A percentile compares a stretch with the other conserved stretches of the same genome.
These are phyloP conservation scores for Sisor rabdophorus DNA, from an alignment of 2,113 vertebrate species.

Conservation along the genomic window DNA sequence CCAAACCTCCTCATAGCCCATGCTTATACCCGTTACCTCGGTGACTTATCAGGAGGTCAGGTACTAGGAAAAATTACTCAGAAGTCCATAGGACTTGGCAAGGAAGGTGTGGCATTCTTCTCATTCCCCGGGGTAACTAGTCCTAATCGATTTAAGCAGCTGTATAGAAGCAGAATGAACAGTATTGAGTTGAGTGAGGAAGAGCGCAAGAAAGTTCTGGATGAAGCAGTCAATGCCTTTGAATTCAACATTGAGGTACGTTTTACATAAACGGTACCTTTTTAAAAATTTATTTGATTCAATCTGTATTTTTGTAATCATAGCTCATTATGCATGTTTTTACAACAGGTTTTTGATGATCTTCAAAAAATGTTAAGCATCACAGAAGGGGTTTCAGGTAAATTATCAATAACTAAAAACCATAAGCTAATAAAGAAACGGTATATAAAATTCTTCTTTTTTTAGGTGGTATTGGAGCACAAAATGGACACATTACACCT, in stretches of 20 bases:
- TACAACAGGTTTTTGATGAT: conserved; percentile 68
- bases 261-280: not conserved
- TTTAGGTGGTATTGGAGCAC: conserved; percentile 31
- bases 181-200: conserved; percentile 73
- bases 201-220: conserved; percentile 66
- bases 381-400: conserved; percentile 39
- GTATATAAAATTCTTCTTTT: not conserved
- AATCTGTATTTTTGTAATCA: too few relatives aligned
- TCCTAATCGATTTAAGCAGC: conserved; percentile 88
- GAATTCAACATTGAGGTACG: conserved; percentile 74
- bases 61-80: conserved; percentile 90
- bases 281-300: too few relatives aligned
- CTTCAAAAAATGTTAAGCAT: conserved; percentile 69
- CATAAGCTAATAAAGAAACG: not conserved
- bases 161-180: conserved; percentile 92
- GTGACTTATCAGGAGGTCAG: conserved; percentile 92
- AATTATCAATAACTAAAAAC: not conserved
- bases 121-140: conserved; percentile 78
- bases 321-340: too few relatives aligned
- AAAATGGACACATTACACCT: not conserved
- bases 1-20: conserved; percentile 87
- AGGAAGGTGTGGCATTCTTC: conserved; percentile 85
- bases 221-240: conserved; percentile 82
- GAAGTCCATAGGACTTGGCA: conserved; percentile 78
- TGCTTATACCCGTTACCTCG: conserved; percentile 89